Evolutionary conservation across 2,113 vertebrate genomes (phyloP).

Genomic region (Bos indicus): DNA sequence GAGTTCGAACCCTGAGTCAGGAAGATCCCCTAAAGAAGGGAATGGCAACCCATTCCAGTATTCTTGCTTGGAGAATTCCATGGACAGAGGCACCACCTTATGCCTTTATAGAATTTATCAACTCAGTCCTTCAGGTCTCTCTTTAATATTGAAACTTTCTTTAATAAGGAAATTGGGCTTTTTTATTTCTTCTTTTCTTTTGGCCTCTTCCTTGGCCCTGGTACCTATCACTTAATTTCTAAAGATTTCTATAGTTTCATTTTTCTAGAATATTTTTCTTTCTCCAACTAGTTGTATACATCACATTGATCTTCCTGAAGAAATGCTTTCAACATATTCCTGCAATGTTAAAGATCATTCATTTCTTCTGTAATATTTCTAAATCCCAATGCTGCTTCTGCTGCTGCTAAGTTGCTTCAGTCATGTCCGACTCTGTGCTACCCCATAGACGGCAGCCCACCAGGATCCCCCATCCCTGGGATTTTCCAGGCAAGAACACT

Average conservation of each 20-base stretch:
- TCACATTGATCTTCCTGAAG: neutral
- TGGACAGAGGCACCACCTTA: neutral
- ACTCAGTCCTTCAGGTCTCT: neutral
- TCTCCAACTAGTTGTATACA: neutral
- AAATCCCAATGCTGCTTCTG: neutral
- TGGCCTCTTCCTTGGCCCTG: neutral
- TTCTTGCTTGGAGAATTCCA: neutral
- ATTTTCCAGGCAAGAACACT: no score
- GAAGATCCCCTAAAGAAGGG: neutral
- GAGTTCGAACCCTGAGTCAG: fast-evolving
- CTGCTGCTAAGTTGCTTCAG: no score
- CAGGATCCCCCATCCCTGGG: no score
- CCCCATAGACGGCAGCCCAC: no score
- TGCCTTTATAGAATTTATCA: fast-evolving
- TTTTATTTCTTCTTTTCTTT: neutral
- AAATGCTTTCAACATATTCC: neutral
- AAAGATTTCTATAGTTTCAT: neutral
- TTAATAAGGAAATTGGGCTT: neutral
- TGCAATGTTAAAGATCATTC: neutral
- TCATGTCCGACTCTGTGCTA: fast-evolving
- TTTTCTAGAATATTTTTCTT: neutral
- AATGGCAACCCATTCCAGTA: neutral
- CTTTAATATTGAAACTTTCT: neutral
- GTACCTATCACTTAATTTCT: neutral
- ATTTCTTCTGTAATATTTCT: neutral